Conservation (phyloP, 2,113 vertebrate genomes). For the Mohoua ochrocephala region DNA sequence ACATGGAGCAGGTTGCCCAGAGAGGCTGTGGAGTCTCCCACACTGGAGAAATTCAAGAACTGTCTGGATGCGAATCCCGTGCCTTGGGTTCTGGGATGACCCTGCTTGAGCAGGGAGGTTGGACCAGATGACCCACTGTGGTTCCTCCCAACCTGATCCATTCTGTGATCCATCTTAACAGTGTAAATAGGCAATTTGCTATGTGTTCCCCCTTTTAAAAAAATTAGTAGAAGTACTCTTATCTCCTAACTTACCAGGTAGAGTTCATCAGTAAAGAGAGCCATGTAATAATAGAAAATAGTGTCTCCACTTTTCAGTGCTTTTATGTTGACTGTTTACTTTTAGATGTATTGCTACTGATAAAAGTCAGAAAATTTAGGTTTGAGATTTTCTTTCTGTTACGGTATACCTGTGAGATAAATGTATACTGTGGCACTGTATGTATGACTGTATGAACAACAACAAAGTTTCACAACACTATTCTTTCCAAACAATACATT, state of each 20-base stretch:
- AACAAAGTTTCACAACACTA: background rate
- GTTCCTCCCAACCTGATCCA: background rate
- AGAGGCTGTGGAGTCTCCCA: background rate
- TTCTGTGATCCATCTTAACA: background rate
- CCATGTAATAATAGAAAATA: background rate
- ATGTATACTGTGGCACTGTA: background rate
- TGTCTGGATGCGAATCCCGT: background rate
- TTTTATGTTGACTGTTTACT: background rate
- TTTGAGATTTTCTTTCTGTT: background rate
- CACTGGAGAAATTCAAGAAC: background rate
- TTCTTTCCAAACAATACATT: background rate
- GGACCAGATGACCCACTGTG: background rate
- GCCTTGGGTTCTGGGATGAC: background rate
- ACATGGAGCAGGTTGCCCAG: background rate
- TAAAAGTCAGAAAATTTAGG: background rate
- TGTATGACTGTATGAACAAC: background rate
- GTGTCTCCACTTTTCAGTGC: background rate
- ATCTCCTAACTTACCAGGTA: background rate
- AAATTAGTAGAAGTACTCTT: background rate
- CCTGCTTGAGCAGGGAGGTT: background rate
- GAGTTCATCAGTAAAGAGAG: background rate
- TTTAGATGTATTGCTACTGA: background rate
- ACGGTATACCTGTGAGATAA: background rate
- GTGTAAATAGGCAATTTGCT: background rate
- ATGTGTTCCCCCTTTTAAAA: rapidly evolving